Evolutionary conservation across 2,888 invertebrate species (phyloP).

Genomic region (Eilema caniola): DNA sequence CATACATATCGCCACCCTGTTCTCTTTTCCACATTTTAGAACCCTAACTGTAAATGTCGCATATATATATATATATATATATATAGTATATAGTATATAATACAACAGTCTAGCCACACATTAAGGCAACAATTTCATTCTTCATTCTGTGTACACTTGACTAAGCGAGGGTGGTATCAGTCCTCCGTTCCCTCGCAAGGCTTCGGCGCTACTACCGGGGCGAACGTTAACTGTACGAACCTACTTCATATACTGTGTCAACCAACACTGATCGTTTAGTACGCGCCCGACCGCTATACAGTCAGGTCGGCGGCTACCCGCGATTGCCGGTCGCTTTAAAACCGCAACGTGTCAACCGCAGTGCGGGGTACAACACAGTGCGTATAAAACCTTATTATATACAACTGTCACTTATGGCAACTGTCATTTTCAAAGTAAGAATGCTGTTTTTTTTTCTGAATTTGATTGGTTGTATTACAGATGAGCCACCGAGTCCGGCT

Average conservation of each 20-base stretch:
- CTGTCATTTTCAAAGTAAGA: background rate
- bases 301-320: background rate
- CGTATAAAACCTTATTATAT: background rate
- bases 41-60: too few relatives aligned
- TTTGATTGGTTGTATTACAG: conserved; percentile 55
- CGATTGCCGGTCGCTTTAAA: background rate
- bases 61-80: too few relatives aligned
- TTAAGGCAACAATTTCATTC: too few relatives aligned
- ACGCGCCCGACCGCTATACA: background rate
- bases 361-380: background rate
- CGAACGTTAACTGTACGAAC: background rate
- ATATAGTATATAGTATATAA: too few relatives aligned
- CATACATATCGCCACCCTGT: too few relatives aligned
- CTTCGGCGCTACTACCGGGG: background rate
- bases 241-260: background rate
- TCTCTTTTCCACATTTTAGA: too few relatives aligned
- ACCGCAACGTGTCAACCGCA: background rate
- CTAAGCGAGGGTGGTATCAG: background rate
- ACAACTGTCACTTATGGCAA: too few relatives aligned
- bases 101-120: too few relatives aligned
- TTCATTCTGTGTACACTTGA: too few relatives aligned
- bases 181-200: background rate
- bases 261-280: background rate
- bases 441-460: background rate
- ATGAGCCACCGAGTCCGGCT: conserved; percentile 60